Percentiles rank a stretch among this genome's conserved stretches.
phyloP scores from a whole-genome alignment of 1,140 invertebrate species.

The Drosophila tani region DNA sequence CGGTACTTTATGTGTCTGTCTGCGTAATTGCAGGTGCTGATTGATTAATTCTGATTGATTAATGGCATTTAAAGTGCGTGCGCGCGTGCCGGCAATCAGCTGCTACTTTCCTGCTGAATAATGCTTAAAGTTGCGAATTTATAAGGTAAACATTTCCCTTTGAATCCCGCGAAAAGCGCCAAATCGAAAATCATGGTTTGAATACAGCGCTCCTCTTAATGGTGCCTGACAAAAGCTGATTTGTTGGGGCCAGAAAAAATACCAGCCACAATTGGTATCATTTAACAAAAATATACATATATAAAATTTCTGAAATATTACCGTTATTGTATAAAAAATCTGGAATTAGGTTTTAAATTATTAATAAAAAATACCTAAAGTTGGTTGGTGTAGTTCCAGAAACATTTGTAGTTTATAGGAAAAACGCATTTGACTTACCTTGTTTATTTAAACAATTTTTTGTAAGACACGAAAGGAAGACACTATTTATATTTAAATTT shows the following conservation, averaged over 20 bases:
- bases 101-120: background rate
- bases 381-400: no score
- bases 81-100: constrained; percentile 15
- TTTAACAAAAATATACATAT: background rate
- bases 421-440: no score
- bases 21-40: constrained; percentile 39
- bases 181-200: background rate
- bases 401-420: no score
- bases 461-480: no score
- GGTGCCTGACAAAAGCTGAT: background rate
- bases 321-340: no score
- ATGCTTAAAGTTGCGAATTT: constrained; percentile 13
- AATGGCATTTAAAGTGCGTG: constrained; percentile 44
- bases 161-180: background rate
- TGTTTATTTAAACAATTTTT: no score
- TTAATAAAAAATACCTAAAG: no score
- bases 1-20: constrained; percentile 2
- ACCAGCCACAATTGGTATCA: no score
- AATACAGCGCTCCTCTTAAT: background rate
- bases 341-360: no score
- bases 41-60: constrained; percentile 51
- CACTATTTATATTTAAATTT: background rate
- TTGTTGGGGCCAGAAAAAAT: background rate
- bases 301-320: no score
- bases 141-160: constrained; percentile 1